phyloP scores from a whole-genome alignment of 2,113 vertebrate species.

The Procapra przewalskii region DNA sequence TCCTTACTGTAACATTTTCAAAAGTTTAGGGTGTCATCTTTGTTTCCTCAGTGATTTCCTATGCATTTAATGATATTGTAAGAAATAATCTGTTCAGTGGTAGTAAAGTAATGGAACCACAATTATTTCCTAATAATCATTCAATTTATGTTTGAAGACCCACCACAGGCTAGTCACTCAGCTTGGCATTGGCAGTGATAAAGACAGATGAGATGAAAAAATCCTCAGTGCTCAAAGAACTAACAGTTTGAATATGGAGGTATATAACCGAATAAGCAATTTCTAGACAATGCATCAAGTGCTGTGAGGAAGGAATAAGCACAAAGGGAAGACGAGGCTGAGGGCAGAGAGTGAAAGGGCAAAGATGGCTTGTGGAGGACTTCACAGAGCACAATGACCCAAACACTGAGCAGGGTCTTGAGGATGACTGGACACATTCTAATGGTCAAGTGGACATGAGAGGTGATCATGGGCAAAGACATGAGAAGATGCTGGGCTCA shows the following conservation, averaged over 20 bases:
- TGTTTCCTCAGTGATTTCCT: constrained; percentile 4
- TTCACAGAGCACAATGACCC: neutral
- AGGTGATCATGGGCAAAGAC: neutral
- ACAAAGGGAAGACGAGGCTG: neutral
- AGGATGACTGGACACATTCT: neutral
- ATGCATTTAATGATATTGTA: neutral
- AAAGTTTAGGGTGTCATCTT: neutral
- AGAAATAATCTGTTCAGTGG: neutral
- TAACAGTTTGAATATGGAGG: neutral
- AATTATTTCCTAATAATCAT: neutral
- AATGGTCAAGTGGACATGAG: neutral
- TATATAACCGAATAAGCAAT: neutral
- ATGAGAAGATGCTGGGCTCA: neutral
- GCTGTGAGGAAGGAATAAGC: neutral
- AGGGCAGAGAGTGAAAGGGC: neutral
- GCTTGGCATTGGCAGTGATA: neutral
- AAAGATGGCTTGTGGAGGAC: neutral
- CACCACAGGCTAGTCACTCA: neutral
- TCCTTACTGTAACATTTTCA: neutral
- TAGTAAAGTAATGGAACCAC: neutral
- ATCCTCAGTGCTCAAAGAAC: neutral
- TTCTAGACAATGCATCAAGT: neutral
- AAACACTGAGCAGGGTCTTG: neutral
- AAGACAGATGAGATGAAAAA: neutral
- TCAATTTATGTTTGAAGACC: neutral